Evolutionary conservation across 2,113 vertebrate species (phyloP), one percentile per base, ranked within the genome.

Genomic region (Thunnus thynnus): DNA sequence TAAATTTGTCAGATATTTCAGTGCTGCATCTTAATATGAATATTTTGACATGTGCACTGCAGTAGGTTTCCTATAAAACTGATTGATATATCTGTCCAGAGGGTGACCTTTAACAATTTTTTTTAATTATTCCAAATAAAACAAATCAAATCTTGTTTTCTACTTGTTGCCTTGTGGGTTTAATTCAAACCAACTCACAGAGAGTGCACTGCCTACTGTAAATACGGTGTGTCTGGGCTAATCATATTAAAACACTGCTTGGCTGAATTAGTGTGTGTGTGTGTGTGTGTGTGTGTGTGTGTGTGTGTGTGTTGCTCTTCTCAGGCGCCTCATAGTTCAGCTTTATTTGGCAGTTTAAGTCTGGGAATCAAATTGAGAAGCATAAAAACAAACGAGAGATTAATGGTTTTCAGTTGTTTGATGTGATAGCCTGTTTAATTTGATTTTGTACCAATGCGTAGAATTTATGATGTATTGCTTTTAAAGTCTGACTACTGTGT

Each of bases 231-330:
- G 73, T 73, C 58, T 60, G 56, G 67, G 54, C 57, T 78, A 68
- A 88, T 89, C 16, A 17, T 32, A 82, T 83, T 44, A 83, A 89
- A 83, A 68, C 10, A 3, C 47, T 78, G 60, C 70, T 85, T 58
- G 62, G 2, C 56, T 75, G n/a, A 72, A 72, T 84, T 77, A 76
- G 41, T 14, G 54, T 56, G n/a, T n/a, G n/a, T n/a, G n/a, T 80
- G 55, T 55, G 54, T 56, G 17, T 83, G 60, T 36, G 32, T 36
- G 32, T 36, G 36, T 8, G 7, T 41, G 36, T 8, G 7, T 8
- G 36, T 8, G 36, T 41, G 36, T 10, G 36, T 41, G 36, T 41
- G 36, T 57, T 72, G 55, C 18, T 84, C 72, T 84, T 80, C 48
- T 79, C 75, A 44, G 65, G 12, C 3, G 0, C 66, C 63, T 78